Evolutionary conservation across 2,797 vertebrate genomes (phyloP).

Genomic region (Tokudaia muenninki): DNA sequence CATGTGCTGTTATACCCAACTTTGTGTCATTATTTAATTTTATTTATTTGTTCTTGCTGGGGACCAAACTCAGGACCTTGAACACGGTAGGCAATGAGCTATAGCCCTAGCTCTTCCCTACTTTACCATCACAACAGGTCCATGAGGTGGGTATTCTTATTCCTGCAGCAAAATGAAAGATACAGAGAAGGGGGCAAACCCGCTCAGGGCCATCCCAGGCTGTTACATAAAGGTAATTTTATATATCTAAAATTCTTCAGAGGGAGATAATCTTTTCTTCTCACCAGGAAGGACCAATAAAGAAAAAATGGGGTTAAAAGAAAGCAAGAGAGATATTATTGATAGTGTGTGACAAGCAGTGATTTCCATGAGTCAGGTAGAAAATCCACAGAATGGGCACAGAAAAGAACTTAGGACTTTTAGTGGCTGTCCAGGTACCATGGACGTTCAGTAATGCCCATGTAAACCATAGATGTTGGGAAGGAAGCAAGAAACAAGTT

Average conservation of each 20-base stretch:
- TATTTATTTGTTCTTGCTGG: not conserved
- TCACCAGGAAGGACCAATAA: not conserved
- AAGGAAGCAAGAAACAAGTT: not conserved
- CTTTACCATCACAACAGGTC: not conserved
- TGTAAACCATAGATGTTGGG: fast-evolving
- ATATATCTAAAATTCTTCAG: not conserved
- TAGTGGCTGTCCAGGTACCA: not conserved
- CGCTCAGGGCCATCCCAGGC: not conserved
- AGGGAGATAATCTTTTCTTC: conserved; percentile 2
- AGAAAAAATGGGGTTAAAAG: not conserved
- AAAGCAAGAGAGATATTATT: not conserved
- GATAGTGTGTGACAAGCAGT: not conserved
- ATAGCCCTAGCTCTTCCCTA: not conserved
- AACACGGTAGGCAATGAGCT: not conserved
- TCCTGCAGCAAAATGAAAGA: not conserved
- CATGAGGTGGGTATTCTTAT: not conserved
- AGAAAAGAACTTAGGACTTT: not conserved
- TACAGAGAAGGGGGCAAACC: not conserved
- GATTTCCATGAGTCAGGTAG: not conserved
- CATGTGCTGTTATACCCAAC: not conserved
- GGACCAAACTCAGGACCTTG: not conserved
- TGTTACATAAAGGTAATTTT: not conserved
- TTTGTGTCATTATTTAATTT: not conserved
- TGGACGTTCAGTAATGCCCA: not conserved
- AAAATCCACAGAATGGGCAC: not conserved